A percentile compares a stretch with the other conserved stretches of the same genome.
Evolutionary conservation across 2,113 vertebrate species (phyloP).

Genomic region (Oncorhynchus kisutch): DNA sequence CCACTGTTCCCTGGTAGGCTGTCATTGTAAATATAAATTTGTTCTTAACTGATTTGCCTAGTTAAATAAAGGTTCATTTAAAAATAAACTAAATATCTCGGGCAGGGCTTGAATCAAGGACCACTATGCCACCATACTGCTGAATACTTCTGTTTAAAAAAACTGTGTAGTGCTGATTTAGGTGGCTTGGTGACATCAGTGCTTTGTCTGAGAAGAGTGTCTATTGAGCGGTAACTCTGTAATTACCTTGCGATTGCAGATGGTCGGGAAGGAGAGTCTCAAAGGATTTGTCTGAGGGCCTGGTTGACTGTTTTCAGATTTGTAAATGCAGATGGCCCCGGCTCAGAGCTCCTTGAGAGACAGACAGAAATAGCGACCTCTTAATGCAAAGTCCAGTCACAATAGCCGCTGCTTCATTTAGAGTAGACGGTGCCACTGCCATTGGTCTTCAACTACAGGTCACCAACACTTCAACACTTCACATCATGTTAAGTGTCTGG

Average conservation of each 20-base stretch:
- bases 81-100: too few species aligned
- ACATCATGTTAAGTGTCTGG: slow-evolving; percentile 43
- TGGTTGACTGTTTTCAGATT: slow-evolving; percentile 14
- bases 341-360: slow-evolving; percentile 38
- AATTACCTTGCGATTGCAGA: slow-evolving; percentile 36
- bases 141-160: slow-evolving; percentile 1
- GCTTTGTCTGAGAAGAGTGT: slow-evolving; percentile 30
- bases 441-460: slow-evolving; percentile 34
- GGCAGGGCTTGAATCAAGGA: not conserved
- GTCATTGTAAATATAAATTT: too few species aligned
- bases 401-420: slow-evolving; percentile 45
- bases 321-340: slow-evolving; percentile 22
- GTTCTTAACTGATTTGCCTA: too few species aligned
- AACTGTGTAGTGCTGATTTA: slow-evolving; percentile 33
- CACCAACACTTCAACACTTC: slow-evolving; percentile 41
- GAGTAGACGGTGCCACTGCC: slow-evolving; percentile 24
- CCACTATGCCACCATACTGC: not conserved
- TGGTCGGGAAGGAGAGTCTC: slow-evolving; percentile 27
- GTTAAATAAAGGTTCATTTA: too few species aligned
- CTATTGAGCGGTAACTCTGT: slow-evolving; percentile 38
- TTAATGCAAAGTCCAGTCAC: slow-evolving; percentile 40
- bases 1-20: too few species aligned
- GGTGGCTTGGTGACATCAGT: slow-evolving; percentile 20
- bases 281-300: slow-evolving; percentile 28
- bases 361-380: slow-evolving; percentile 52